Evolutionary conservation across 2,888 invertebrate species (phyloP).

Genomic region (Phytoseiulus persimilis): DNA sequence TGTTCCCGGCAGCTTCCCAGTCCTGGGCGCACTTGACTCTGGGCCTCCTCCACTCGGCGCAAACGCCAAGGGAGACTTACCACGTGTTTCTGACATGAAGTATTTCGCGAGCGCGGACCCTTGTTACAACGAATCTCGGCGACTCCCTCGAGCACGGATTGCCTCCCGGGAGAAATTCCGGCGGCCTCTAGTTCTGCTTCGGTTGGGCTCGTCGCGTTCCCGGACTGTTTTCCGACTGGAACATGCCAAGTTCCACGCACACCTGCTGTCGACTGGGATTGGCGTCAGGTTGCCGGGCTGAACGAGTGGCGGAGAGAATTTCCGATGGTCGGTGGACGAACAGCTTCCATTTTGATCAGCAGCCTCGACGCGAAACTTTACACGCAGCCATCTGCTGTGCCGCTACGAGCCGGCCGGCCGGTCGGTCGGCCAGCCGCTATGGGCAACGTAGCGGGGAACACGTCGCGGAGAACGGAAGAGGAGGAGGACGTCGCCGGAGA

Average conservation of each 20-base stretch:
- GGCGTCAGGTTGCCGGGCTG: background rate
- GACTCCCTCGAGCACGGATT: too few relatives aligned
- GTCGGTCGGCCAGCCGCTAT: background rate
- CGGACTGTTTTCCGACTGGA: too few relatives aligned
- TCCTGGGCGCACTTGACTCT: background rate
- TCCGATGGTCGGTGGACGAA: background rate
- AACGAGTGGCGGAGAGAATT: background rate
- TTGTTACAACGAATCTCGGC: too few relatives aligned
- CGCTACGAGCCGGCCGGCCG: background rate
- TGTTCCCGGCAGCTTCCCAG: too few relatives aligned
- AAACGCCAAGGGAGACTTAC: too few relatives aligned
- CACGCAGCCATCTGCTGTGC: background rate
- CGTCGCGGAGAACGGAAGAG: background rate
- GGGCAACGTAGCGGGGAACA: background rate
- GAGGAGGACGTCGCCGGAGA: background rate
- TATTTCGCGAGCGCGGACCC: too few relatives aligned
- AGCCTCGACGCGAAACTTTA: background rate
- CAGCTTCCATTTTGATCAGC: background rate
- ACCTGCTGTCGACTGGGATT: background rate
- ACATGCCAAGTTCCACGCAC: too few relatives aligned
- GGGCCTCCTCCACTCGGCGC: background rate
- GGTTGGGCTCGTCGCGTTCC: too few relatives aligned
- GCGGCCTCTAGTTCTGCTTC: too few relatives aligned
- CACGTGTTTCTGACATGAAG: too few relatives aligned
- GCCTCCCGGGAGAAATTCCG: too few relatives aligned